These are phyloP conservation scores for Apodemia hepburni DNA, from an alignment of 2,888 invertebrate genomes.

Conservation along the genomic window DNA sequence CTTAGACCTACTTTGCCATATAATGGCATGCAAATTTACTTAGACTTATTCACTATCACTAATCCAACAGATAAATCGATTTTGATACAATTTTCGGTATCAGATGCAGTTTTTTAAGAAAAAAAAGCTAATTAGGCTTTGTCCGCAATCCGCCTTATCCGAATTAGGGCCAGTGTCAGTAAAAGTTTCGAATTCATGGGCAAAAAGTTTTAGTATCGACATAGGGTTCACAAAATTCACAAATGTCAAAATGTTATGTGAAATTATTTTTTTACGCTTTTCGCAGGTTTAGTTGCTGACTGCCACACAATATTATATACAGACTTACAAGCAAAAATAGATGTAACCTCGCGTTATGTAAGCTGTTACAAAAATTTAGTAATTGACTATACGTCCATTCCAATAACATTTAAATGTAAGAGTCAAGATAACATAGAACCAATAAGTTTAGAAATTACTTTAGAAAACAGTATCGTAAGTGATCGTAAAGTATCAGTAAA, in stretches of 20 bases:
- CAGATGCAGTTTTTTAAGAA: too few relatives aligned
- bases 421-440: conserved; percentile 50
- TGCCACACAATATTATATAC: conserved; percentile 84
- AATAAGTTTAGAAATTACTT: conserved; percentile 58
- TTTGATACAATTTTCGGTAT: too few relatives aligned
- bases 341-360: conserved; percentile 53
- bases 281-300: conserved; percentile 84
- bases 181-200: too few relatives aligned
- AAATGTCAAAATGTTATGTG: neutral
- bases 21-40: too few relatives aligned
- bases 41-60: too few relatives aligned
- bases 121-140: too few relatives aligned
- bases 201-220: too few relatives aligned
- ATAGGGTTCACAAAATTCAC: too few relatives aligned
- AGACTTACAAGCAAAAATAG: conserved; percentile 80
- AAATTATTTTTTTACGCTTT: conserved; percentile 24
- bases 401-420: conserved; percentile 74
- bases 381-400: conserved; percentile 46
- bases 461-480: conserved; percentile 50
- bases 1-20: too few relatives aligned
- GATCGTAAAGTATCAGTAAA: conserved; percentile 51
- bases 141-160: too few relatives aligned
- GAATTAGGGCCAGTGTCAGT: too few relatives aligned
- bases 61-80: too few relatives aligned
- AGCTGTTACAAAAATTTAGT: conserved; percentile 52